Percentiles rank a stretch among this genome's conserved stretches.
These are phyloP conservation scores for Diabrotica undecimpunctata DNA, from an alignment of 1,140 invertebrate genomes.

Conservation along the genomic window DNA sequence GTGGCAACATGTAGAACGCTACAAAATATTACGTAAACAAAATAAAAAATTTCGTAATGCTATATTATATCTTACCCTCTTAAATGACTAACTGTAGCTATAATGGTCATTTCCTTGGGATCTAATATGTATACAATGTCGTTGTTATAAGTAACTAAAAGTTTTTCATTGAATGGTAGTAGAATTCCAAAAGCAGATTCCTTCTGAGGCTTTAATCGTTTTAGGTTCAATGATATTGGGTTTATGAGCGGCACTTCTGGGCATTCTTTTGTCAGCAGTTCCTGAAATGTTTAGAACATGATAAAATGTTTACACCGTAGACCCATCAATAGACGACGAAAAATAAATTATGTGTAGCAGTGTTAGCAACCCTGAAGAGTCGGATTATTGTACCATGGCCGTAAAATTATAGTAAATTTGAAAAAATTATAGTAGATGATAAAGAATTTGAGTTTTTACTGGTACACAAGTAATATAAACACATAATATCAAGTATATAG, in stretches of 20 bases:
- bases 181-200: slow-evolving; percentile 67
- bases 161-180: slow-evolving; percentile 63
- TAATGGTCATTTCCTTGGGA: slow-evolving; percentile 56
- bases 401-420: too few species aligned
- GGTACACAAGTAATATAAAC: too few species aligned
- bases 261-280: slow-evolving; percentile 46
- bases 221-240: slow-evolving; percentile 54
- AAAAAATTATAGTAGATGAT: too few species aligned
- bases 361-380: too few species aligned
- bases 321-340: too few species aligned
- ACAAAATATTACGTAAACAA: slow-evolving; percentile 19
- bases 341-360: too few species aligned
- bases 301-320: too few species aligned
- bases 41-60: not conserved
- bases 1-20: slow-evolving; percentile 61
- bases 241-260: slow-evolving; percentile 66
- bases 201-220: slow-evolving; percentile 47
- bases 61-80: slow-evolving; percentile 37
- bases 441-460: too few species aligned
- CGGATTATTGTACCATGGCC: too few species aligned
- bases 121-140: slow-evolving; percentile 71
- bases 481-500: too few species aligned
- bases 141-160: slow-evolving; percentile 71
- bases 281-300: slow-evolving; percentile 28
- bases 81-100: slow-evolving; percentile 51